Evolutionary conservation across 2,888 invertebrate genomes (phyloP), one percentile per base, ranked within the genome.

Genomic region (Nomada hirtipes): DNA sequence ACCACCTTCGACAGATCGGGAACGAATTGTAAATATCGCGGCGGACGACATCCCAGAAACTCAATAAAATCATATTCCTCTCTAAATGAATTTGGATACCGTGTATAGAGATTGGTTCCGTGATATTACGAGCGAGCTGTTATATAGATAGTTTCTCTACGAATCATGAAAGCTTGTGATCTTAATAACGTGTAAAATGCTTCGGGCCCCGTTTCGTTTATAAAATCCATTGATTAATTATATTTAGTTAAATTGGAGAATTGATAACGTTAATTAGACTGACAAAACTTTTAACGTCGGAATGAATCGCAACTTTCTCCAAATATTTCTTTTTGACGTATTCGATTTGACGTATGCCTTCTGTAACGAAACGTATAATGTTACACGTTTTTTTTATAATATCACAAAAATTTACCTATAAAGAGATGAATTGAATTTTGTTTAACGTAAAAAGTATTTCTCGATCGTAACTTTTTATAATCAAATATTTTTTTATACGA

Each of bases 1-100:
- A 69, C 87, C 89, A 36, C 91, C 92, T n/a, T 9, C 60, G 20
- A 69, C 82, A 26, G 92, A 92, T 74, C 82, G 89, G 77, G 91
- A 92, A 79, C 83, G 86, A 69, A 90, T 93, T 70, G 88, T 93
- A 47, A 93, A 93, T 79, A 92, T 90, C 7, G 91, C 91, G 29
- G 92, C 90, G 10, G 93, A 93, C 42, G 91, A 92, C 74, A 76
- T 91, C 18, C 89, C 87, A 78, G 90, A 91, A 67, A 80, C 83
- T 68, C 55, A 44, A 76, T 86, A 59, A 83, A 61, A 29, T 18
- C 4, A 20, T 26, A 59, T 71, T 42, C 59, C 50, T 29, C 4
- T 44, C 29, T 55, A 36, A 72, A 15, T 36, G 13, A 42, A 29
- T 47, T 47, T 63, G 15, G 15, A 72, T 75, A 60, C 61, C 61